Percentiles rank a stretch among this genome's conserved stretches.
Conservation (phyloP, 1,140 invertebrate species). For the Bombus pyrosoma region DNA sequence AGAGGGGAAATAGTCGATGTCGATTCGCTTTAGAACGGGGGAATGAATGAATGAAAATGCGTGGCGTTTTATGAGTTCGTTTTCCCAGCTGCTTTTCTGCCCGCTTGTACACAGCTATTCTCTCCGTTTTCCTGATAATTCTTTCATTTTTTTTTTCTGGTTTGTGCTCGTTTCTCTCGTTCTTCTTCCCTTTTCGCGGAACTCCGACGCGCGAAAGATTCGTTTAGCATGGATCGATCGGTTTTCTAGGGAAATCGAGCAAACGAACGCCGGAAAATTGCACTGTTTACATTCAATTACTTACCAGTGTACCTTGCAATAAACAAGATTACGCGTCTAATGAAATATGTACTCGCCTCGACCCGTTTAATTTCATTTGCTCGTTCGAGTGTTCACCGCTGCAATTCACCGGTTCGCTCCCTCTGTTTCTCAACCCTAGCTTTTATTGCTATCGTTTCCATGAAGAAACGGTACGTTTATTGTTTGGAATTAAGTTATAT, state of each 20-base stretch:
- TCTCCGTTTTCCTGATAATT: background rate
- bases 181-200: background rate
- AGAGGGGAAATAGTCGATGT: conserved; percentile 11
- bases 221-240: conserved; percentile 7
- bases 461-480: background rate
- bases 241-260: background rate
- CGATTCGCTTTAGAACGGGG: conserved; percentile 6
- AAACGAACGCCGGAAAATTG: conserved; percentile 10
- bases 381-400: background rate
- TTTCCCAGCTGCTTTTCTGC: conserved; percentile 25
- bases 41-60: conserved; percentile 28
- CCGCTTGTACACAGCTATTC: background rate
- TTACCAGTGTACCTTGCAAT: conserved; percentile 30
- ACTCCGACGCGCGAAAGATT: background rate
- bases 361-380: conserved; percentile 17
- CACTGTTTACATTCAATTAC: conserved; percentile 47
- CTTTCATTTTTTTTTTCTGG: no score
- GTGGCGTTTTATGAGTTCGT: conserved; percentile 2
- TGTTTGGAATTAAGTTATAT: background rate
- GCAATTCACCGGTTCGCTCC: background rate
- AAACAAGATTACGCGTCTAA: conserved; percentile 41
- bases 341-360: conserved; percentile 25
- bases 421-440: background rate
- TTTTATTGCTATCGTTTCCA: background rate
- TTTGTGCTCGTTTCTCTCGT: no score